phyloP scores from a whole-genome alignment of 2,113 vertebrate genomes.

The Nymphicus hollandicus region DNA sequence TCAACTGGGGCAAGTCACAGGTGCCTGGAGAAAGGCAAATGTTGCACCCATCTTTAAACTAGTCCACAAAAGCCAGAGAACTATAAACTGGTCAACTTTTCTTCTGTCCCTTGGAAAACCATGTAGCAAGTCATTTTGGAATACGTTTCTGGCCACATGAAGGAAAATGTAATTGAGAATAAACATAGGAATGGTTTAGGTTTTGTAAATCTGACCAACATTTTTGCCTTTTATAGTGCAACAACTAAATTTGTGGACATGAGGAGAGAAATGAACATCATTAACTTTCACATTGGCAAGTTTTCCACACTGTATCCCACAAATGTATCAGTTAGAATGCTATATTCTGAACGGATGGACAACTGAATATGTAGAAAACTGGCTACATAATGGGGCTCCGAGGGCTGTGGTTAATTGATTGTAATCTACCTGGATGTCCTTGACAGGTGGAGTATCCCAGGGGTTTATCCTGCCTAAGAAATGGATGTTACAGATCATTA shows the following conservation, averaged over 20 bases:
- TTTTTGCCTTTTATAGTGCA: not conserved
- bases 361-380: not conserved
- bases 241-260: not conserved
- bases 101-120: not conserved
- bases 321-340: not conserved
- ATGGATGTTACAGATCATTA: not conserved
- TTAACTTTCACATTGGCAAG: not conserved
- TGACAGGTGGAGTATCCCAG: not conserved
- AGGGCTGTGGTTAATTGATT: not conserved
- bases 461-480: not conserved
- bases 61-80: not conserved
- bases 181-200: not conserved
- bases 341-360: not conserved
- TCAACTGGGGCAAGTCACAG: not conserved
- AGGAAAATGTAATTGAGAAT: not conserved
- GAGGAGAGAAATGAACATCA: not conserved
- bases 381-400: not conserved
- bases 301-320: not conserved
- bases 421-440: not conserved
- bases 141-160: not conserved
- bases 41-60: not conserved
- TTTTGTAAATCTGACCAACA: not conserved
- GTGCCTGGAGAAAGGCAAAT: not conserved
- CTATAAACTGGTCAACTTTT: not conserved
- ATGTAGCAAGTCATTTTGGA: not conserved